Percentiles rank a stretch among this genome's conserved stretches.
Evolutionary conservation across 2,113 vertebrate genomes (phyloP).

Genomic region (Cryptotis parvus): DNA sequence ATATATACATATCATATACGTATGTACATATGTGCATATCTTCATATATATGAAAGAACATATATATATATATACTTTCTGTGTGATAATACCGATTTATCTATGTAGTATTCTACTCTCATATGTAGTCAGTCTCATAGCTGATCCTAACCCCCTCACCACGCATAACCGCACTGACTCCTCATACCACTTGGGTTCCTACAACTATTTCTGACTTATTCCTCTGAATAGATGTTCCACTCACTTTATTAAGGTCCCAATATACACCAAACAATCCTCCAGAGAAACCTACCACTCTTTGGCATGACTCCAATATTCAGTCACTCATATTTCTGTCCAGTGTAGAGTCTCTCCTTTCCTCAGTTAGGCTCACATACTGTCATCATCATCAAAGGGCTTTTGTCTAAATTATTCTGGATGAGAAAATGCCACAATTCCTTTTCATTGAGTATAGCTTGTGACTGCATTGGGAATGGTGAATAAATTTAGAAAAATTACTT

Average conservation of each 20-base stretch:
- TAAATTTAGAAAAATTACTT: neutral
- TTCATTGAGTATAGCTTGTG: conserved; percentile 13
- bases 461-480: neutral
- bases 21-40: no score
- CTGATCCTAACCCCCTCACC: neutral
- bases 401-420: conserved; percentile 22
- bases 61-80: no score
- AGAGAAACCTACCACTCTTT: neutral
- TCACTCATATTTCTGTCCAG: neutral
- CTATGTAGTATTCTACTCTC: neutral
- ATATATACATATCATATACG: no score
- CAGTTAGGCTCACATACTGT: neutral
- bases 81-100: neutral
- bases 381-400: neutral
- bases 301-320: neutral
- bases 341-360: neutral
- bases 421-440: neutral
- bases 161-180: neutral
- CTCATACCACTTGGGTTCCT: neutral
- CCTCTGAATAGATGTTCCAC: neutral
- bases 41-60: no score
- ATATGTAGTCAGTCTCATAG: neutral
- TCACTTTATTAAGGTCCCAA: neutral
- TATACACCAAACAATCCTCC: neutral
- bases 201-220: neutral